Evolutionary conservation across 2,797 vertebrate genomes (phyloP), one percentile per base, ranked within the genome.

Genomic region (Tamandua tetradactyla): DNA sequence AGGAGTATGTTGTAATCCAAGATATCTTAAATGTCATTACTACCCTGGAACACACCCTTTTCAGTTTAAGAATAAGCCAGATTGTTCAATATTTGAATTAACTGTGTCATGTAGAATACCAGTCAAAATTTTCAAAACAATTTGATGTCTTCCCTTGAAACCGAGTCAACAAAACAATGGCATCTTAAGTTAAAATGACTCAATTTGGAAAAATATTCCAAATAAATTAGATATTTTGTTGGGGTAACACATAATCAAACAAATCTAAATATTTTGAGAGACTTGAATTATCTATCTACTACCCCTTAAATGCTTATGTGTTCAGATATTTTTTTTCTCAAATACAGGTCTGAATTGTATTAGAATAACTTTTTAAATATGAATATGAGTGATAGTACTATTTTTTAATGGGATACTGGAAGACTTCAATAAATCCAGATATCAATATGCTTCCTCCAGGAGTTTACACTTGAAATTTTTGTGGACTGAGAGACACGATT

Each of bases 391-490:
- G 52, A 76, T 87, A 55, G 30, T 55, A 87, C 37, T 76, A 76
- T 69, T 52, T 91, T 91, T 91, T 61, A 91, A 13, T 37, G 30
- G 87, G 75, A 76, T 6, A 23, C 52, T 92, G 14, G 49, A 82
- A 83, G 37, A 35, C 69, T 55, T 94, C 52, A 94, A 76, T 69
- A 69, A 87, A 78, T 83, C 30, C 92, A 42, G 62, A n/a, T 78
- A 78, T 78, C 49, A 76, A 78, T 87, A 82, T 22, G 23, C 62
- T 87, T 82, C 42, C 61, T 76, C 87, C 71, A 82, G 84, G 35
- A 87, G 32, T 42, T 92, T 71, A 82, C 47, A 87, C 78, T 87
- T 94, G 52, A 69, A 52, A n/a, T 25, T 92, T 94, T 76, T 82
- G 44, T 71, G 52, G 23, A 83, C 62, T 83, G 57, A 87, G 49